Conservation (phyloP, 1,140 invertebrate species). For the Drosophila pandora region DNA sequence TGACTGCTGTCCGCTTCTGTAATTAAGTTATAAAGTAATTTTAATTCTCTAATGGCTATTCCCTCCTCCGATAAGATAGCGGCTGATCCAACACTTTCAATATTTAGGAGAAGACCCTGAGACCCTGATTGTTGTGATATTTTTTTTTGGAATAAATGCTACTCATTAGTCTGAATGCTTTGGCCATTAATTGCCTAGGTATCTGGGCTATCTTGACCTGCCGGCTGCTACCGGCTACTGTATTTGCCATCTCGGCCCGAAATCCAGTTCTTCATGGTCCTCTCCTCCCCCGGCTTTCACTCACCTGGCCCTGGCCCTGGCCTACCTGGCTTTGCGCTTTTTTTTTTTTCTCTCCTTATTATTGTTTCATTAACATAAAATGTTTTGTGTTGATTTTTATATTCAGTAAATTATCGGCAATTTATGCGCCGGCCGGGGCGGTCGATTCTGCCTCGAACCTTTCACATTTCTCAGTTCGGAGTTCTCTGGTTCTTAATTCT, state of each 20-base stretch:
- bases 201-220: conserved; percentile 42
- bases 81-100: conserved; percentile 38
- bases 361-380: conserved; percentile 73
- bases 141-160: conserved; percentile 40
- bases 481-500: background rate
- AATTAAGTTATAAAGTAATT: conserved; percentile 80
- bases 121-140: conserved; percentile 3
- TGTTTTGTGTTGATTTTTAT: conserved; percentile 83
- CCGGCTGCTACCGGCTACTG: conserved; percentile 32
- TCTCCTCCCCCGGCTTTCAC: conserved; percentile 56
- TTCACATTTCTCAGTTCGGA: background rate
- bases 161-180: conserved; percentile 59
- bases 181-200: conserved; percentile 65
- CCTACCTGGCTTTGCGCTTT: conserved; percentile 42
- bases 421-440: conserved; percentile 57
- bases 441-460: conserved; percentile 3
- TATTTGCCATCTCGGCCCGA: conserved; percentile 30
- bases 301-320: background rate
- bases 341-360: conserved; percentile 47
- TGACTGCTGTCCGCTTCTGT: conserved; percentile 25
- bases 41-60: conserved; percentile 45
- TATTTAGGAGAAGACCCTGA: no score
- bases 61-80: conserved; percentile 66
- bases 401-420: conserved; percentile 72
- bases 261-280: conserved; percentile 14